Conservation (phyloP, 2,113 vertebrate species). For the Felis chaus region DNA sequence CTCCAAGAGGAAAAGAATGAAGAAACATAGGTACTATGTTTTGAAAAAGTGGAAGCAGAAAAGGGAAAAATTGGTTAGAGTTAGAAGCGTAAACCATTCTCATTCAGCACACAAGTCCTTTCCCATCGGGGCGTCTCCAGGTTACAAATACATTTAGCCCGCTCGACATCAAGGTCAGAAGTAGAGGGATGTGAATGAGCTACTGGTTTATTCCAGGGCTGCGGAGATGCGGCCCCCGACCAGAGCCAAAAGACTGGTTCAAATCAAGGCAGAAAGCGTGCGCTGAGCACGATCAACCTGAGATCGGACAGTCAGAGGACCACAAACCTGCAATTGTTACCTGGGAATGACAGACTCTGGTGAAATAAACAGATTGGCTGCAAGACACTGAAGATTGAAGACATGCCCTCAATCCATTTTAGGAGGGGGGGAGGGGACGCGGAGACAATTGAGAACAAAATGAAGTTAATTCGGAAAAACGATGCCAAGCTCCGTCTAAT, state of each 20-base stretch:
- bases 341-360: neutral
- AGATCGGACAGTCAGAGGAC: neutral
- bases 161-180: conserved; percentile 37
- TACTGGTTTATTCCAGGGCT: neutral
- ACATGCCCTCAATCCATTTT: neutral
- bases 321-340: neutral
- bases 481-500: neutral
- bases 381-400: neutral
- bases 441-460: neutral
- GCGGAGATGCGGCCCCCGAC: accelerated
- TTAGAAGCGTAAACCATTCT: conserved; percentile 71
- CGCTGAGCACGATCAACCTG: neutral
- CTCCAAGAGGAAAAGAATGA: conserved; percentile 75
- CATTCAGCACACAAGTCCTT: conserved; percentile 69
- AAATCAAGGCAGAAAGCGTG: neutral
- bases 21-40: conserved; percentile 76
- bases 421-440: accelerated
- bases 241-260: neutral
- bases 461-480: neutral
- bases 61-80: conserved; percentile 71
- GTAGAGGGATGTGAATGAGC: neutral
- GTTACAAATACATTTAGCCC: conserved; percentile 63
- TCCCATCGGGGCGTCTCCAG: conserved; percentile 57
- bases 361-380: neutral
- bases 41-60: conserved; percentile 60